Base-by-base conservation (phyloP, 2,888 invertebrate species). In the Chesias legatella region DNA sequence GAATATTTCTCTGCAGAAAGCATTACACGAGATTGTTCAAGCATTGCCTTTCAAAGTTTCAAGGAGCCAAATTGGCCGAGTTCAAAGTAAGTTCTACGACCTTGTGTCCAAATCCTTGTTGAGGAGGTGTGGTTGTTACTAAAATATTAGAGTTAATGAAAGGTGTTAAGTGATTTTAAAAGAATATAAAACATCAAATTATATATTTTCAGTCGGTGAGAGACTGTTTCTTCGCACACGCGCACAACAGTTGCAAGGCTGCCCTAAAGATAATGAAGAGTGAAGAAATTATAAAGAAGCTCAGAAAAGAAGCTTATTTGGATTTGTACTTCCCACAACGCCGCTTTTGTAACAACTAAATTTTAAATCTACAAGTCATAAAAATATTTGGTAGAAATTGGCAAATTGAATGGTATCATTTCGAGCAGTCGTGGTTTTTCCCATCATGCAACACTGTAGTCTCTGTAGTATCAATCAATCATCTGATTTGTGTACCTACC, bases 161-260 rank as follows among this genome's bases (percentile, higher is more conserved):
- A 9, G 21, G 11, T 1, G 10, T 28, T 17, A n/a, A n/a, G n/a
- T n/a, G n/a, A n/a, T n/a, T n/a, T n/a, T n/a, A n/a, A n/a, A n/a
- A n/a, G n/a, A n/a, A n/a, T n/a, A n/a, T n/a, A n/a, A n/a, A n/a
- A n/a, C n/a, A n/a, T n/a, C n/a, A n/a, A n/a, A n/a, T n/a, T n/a
- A n/a, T n/a, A n/a, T n/a, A n/a, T n/a, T 11, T 27, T 8, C 73
- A 89, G 89, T 78, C 88, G n/a, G 73, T 88, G 17, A 71, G 89
- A 43, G 89, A 89, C 55, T 89, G 89, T 51, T 88, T 84, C 60
- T 89, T 88, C 58, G 81, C 81, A 20, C 89, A 89, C 48, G 75
- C 84, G 1, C 89, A 89, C 48, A 88, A 89, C 57, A 84, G 86
- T 48, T 88, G 85, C 61, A 82, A 81, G 53, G 88, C 88, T 26